Evolutionary conservation across 2,888 invertebrate species (phyloP).

Genomic region (Polia nebulosa): DNA sequence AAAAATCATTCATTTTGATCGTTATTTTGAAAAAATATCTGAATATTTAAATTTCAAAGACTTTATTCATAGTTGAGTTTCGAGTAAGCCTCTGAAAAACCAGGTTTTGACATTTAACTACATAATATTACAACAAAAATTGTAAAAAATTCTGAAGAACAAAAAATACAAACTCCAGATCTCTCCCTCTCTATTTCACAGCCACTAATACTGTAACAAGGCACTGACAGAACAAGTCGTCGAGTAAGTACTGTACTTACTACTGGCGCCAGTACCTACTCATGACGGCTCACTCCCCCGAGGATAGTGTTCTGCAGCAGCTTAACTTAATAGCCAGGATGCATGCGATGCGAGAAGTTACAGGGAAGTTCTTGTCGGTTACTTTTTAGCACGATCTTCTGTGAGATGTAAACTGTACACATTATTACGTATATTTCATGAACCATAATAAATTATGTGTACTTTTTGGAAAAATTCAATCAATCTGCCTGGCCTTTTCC

Average conservation of each 20-base stretch:
- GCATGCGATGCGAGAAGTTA: conserved; percentile 28
- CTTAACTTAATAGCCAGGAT: conserved; percentile 24
- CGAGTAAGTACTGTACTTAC: conserved; percentile 7
- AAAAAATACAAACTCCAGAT: background rate
- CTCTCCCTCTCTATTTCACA: background rate
- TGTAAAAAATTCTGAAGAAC: background rate
- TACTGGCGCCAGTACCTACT: background rate
- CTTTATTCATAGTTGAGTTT: too few species aligned
- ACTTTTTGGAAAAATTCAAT: too few species aligned
- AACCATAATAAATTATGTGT: too few species aligned
- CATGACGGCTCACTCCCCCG: conserved; percentile 22
- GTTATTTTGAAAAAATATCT: too few species aligned
- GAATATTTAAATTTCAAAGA: too few species aligned
- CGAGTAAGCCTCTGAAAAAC: too few species aligned
- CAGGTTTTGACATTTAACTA: too few species aligned
- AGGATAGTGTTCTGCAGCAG: conserved; percentile 11
- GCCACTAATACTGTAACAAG: conserved; percentile 14
- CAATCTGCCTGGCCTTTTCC: too few species aligned
- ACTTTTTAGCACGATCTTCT: background rate
- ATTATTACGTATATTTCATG: too few species aligned
- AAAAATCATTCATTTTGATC: too few species aligned
- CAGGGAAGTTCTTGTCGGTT: background rate
- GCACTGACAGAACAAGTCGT: conserved; percentile 33
- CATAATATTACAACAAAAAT: background rate
- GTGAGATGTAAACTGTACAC: too few species aligned